Base-by-base conservation (phyloP, 2,113 vertebrate genomes). In the Syngnathus typhle region DNA sequence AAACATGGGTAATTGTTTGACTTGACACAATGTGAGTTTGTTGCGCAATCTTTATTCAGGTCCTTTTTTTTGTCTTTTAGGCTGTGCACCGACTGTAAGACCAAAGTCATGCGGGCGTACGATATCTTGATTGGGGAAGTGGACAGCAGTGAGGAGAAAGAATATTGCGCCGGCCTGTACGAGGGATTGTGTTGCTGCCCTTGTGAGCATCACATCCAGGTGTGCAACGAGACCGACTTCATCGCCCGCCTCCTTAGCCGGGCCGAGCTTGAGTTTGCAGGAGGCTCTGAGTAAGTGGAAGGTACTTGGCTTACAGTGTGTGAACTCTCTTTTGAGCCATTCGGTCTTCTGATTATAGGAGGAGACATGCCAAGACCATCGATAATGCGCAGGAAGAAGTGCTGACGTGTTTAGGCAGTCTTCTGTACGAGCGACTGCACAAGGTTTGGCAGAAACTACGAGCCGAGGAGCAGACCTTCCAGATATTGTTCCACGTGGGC, bases 301-400 rank as follows among this genome's bases (percentile, higher is more conserved):
- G 18, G 1, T 41, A 18, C 27, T 58, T 13, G 19, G 2, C 67
- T 18, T 44, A 41, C 6, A 32, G 8, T 23, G 13, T 11, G 13
- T 10, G 5, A 27, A 70, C 23, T 6, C 6, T 12, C 61, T 5
- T 70, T 38, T 1, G 41, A 38, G 6, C 58, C 27, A 2, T 11
- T 16, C 38, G 11, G 36, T 44, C 86, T 88, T 16, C 69, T 80
- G 8, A 8, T 51, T 4, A 18, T 47, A 94, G 95, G 84, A 96
- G 98, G 85, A 92, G 95, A 71, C 97, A 99, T 73, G 96, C 97
- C 69, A 99, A 98, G 88, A 99, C 97, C 69, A 98, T 99, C 82
- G 97, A 98, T 69, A 93, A 97, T 73, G 97, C 97, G 74, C 97
- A 99, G 89, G 95, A 98, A 86, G 97, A 98, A 88, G 97, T 99